Evolutionary conservation across 2,888 invertebrate genomes (phyloP), one percentile per base, ranked within the genome.

Genomic region (Camponotus fellah): DNA sequence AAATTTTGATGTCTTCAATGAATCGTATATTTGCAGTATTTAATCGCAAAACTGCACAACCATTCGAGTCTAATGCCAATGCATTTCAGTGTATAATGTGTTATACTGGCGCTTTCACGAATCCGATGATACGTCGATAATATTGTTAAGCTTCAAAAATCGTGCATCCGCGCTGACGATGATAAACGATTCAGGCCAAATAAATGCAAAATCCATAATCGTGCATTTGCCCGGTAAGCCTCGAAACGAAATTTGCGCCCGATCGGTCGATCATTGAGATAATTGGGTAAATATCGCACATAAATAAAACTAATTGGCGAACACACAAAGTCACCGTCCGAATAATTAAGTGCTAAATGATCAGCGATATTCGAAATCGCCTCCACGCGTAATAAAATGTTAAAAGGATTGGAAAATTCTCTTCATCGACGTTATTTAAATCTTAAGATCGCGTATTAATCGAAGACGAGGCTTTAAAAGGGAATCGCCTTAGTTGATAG

Each of bases 81-180:
- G 60, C 46, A 79, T 79, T 79, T 69, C 79, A 60, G 37, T 62
- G 60, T n/a, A n/a, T 79, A 69, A 46, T 56, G 69, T 32, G 60
- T 79, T 79, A 79, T 79, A 79, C 37, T 68, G 69, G 69, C 71
- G 79, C 79, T 69, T 79, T 79, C 49, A 26, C 37, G 46, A 69
- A 62, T 71, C 69, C 79, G 79, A 79, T 79, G 60, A 79, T 79
- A 79, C 69, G 79, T 60, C 71, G 79, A 79, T 79, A 79, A 79
- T 79, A 79, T 71, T 71, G 71, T 79, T 79, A 79, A 79, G 79
- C 79, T 79, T 79, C 79, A 79, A 79, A 79, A 79, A 79, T 79
- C 46, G 79, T 17, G 69, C 79, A 34, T 79, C 79, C 60, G 43
- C 58, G 79, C 62, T 79, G 79, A 79, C 79, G 71, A 69, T 79